Evolutionary conservation across 2,113 vertebrate genomes (phyloP).

Genomic region (Lampris incognitus): DNA sequence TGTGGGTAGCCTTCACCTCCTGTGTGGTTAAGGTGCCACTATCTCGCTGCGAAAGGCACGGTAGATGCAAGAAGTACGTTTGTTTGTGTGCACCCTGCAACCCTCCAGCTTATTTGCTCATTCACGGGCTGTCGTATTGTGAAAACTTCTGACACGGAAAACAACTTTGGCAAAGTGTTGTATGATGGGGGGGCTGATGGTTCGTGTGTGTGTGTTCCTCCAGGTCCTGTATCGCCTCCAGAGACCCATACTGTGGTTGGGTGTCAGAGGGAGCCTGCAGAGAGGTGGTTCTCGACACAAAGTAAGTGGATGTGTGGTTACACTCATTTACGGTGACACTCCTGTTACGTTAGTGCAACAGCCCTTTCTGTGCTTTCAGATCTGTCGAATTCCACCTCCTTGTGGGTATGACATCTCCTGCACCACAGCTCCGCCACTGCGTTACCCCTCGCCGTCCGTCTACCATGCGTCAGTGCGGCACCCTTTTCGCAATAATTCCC

Average conservation of each 20-base stretch:
- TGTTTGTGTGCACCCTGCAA: not conserved
- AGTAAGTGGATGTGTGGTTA: slow-evolving; percentile 83
- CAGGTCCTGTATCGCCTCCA: slow-evolving; percentile 96
- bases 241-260: slow-evolving; percentile 98
- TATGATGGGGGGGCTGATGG: slow-evolving; percentile 6
- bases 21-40: slow-evolving; percentile 94
- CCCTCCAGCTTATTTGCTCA: not conserved
- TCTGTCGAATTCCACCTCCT: not conserved
- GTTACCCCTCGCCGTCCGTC: not conserved
- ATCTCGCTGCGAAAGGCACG: slow-evolving; percentile 91
- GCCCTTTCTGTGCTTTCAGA: not conserved
- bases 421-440: not conserved
- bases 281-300: slow-evolving; percentile 85
- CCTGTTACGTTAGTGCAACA: not conserved
- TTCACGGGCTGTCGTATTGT: not conserved
- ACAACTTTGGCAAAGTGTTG: not conserved
- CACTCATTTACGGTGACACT: not conserved
- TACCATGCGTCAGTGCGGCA: not conserved
- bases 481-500: not conserved
- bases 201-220: not conserved
- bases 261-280: slow-evolving; percentile 89
- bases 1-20: slow-evolving; percentile 93
- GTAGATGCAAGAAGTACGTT: slow-evolving; percentile 93
- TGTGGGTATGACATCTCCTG: not conserved
- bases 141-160: not conserved